Percentiles rank a stretch among this genome's conserved stretches.
These are phyloP conservation scores for Drosophila tani DNA, from an alignment of 1,140 invertebrate genomes.

Conservation along the genomic window DNA sequence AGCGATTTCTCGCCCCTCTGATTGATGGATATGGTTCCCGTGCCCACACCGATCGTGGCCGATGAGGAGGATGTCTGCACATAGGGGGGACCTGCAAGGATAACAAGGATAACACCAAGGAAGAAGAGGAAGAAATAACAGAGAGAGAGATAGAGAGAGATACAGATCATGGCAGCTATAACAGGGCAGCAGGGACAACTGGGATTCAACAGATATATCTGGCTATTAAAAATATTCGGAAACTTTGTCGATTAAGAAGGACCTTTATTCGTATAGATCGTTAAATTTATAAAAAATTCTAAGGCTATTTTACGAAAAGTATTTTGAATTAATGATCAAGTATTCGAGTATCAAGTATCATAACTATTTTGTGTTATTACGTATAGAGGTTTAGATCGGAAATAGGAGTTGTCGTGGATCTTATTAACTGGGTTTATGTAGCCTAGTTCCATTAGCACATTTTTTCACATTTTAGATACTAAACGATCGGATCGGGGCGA, in stretches of 20 bases:
- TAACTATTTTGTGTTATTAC: neutral
- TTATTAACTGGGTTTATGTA: neutral
- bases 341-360: neutral
- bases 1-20: slow-evolving; percentile 72
- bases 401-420: neutral
- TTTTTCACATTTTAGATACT: neutral
- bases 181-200: neutral
- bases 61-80: slow-evolving; percentile 49
- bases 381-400: neutral
- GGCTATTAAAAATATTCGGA: neutral
- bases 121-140: neutral
- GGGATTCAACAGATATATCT: neutral
- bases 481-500: too few relatives aligned
- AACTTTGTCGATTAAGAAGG: neutral
- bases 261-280: neutral
- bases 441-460: neutral
- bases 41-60: slow-evolving; percentile 17
- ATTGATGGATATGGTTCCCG: slow-evolving; percentile 45
- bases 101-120: neutral
- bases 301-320: neutral
- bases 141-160: neutral
- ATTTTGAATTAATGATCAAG: neutral
- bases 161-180: neutral
- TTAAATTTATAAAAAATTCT: neutral
- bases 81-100: slow-evolving; percentile 61